These are phyloP conservation scores for Caranx ignobilis DNA, from an alignment of 2,113 vertebrate species.

Conservation along the genomic window DNA sequence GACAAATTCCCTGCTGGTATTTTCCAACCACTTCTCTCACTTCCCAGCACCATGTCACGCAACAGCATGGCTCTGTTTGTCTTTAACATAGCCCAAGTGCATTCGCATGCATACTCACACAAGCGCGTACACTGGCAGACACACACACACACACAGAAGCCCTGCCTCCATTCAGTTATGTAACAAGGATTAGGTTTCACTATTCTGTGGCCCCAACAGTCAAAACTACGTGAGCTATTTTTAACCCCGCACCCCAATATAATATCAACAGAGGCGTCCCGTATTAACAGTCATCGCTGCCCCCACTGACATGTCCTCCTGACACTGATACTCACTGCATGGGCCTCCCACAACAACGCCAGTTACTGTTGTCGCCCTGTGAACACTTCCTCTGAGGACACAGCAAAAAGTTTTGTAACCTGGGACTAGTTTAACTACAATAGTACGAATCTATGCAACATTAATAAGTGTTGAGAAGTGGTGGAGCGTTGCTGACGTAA, in stretches of 20 bases:
- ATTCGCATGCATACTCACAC: constrained; percentile 65
- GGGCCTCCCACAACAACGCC: constrained; percentile 37
- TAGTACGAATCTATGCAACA: neutral
- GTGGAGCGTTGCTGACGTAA: neutral
- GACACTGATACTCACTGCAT: constrained; percentile 25
- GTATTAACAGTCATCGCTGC: constrained; percentile 36
- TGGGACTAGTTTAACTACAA: constrained; percentile 21
- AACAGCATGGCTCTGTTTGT: constrained; percentile 71
- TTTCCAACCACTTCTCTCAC: constrained; percentile 21
- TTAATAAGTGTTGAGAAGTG: neutral
- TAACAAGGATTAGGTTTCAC: constrained; percentile 75
- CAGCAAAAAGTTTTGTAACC: constrained; percentile 18
- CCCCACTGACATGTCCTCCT: constrained; percentile 30
- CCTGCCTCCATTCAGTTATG: constrained; percentile 57
- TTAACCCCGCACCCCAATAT: constrained; percentile 69
- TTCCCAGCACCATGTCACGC: constrained; percentile 58
- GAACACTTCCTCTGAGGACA: neutral
- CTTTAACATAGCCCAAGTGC: constrained; percentile 76
- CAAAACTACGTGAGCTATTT: constrained; percentile 75
- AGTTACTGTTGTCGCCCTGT: constrained; percentile 6
- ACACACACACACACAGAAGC: constrained; percentile 26
- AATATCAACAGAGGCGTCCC: constrained; percentile 65
- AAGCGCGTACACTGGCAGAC: constrained; percentile 12
- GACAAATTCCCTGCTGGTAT: neutral
- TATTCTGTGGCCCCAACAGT: constrained; percentile 66